Base-by-base conservation (phyloP, 2,888 invertebrate species). In the Ernsta delagoae region DNA sequence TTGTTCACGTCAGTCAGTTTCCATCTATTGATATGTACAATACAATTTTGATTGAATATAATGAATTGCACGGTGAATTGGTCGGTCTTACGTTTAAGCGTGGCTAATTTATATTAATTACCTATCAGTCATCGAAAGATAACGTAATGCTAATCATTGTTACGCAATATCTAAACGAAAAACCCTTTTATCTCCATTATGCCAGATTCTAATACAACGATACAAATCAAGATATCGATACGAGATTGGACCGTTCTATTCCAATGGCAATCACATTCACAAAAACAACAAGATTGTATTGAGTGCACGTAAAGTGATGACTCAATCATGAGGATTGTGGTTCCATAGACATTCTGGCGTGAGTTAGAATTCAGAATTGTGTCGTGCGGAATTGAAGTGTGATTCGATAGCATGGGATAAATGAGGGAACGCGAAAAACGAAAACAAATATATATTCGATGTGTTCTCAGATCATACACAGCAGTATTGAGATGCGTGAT, bases 381-480 rank as follows among this genome's bases (percentile, higher is more conserved):
- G 66, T 67, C 65, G 69, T 59, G 65, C 63, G 67, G 57, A 68
- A 70, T 68, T 65, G 65, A 73, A 74, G 70, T 71, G 72, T 66
- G 71, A 71, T 71, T 75, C 71, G 73, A 75, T 75, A 71, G 73
- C 73, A 71, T 71, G 70, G 56, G 65, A 72, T 70, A 73, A 72
- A 71, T 73, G 70, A 65, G 70, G 72, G 61, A 68, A 34, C n/a
- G 36, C 48, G 16, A 59, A 11, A 41, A 62, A 43, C 64, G 66
- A 61, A 75, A 71, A 73, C 70, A 71, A 72, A 73, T 73, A 73
- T 73, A 71, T 71, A 43, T 39, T 71, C 53, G 67, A 72, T 57
- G 68, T 62, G 63, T 57, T 69, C 59, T 41, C 63, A 50, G 63
- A 56, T 31, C 43, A 63, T 63, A 57, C 24, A 36, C 8, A 57